Evolutionary conservation across 2,113 vertebrate species (phyloP).

Genomic region (Panthera leo): DNA sequence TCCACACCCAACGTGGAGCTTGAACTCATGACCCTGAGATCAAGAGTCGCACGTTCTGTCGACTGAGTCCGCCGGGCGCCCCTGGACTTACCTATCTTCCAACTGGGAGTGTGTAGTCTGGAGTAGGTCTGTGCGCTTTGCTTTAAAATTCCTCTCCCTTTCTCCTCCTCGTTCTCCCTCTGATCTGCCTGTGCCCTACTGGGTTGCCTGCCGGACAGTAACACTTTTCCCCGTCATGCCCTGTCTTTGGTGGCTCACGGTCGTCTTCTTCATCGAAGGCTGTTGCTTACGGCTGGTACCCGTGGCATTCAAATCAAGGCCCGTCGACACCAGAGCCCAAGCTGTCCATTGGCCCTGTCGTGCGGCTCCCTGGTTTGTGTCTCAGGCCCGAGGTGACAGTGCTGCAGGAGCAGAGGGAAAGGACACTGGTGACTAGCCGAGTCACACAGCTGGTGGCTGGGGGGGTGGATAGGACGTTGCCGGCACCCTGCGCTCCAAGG

Average conservation of each 20-base stretch:
- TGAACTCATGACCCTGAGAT: neutral
- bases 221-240: neutral
- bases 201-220: neutral
- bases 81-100: neutral
- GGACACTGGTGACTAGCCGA: neutral
- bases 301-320: neutral
- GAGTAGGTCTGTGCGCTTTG: neutral
- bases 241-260: neutral
- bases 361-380: neutral
- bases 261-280: neutral
- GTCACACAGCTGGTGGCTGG: fast-evolving
- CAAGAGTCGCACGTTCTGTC: neutral
- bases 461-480: neutral
- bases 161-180: neutral
- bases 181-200: neutral
- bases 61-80: neutral
- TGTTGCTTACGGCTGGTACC: neutral
- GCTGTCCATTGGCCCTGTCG: neutral
- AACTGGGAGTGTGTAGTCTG: neutral
- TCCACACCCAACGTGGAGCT: neutral
- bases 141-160: neutral
- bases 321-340: neutral
- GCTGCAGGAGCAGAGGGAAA: too few relatives aligned
- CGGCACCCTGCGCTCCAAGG: neutral
- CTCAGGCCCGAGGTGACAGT: neutral